Evolutionary conservation across 2,113 vertebrate genomes (phyloP), one percentile per base, ranked within the genome.

Genomic region (Anolis sagrei): DNA sequence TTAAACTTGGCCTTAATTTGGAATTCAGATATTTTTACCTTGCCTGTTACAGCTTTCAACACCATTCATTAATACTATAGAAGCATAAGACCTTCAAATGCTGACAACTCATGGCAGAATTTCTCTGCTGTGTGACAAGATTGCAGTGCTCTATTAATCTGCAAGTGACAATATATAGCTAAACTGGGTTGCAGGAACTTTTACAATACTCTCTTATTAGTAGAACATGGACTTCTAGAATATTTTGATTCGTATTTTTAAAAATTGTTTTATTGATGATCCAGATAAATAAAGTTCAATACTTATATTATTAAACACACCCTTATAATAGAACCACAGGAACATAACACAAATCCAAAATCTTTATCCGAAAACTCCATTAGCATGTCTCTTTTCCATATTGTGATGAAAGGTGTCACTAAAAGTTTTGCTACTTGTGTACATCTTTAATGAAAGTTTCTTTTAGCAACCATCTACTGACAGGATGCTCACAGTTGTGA

Each of bases 81-180:
- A 91, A 91, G 92, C 94, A 81, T 95, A 94, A 95, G 95, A 95
- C 94, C 95, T 96, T 96, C 93, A 94, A 72, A 92, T 74, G 90
- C 76, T 95, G 94, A 95, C 95, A 95, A 94, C 81, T 93, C 23
- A 21, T 88, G 87, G 89, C 85, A 93, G 84, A 93, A 93, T 93
- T 94, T 64, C 90, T 91, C 88, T 93, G 87, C 87, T 89, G 70
- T 82, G 44, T 91, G 94, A 92, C 91, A 92, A 89, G 36, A 86
- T 64, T 90, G 87, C 74, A 88, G 79, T 64, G 86, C 85, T 94
- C 90, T 82, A 90, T 95, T 96, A 93, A 95, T 95, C 95, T 95
- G 91, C 74, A 84, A 84, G 90, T 94, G 94, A 95, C 93, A 96
- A 90, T 80, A 68, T 79, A 82, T 79, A 89, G 89, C 88, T 94